A percentile compares a stretch with the other conserved stretches of the same genome.
Conservation (phyloP, 2,113 vertebrate species). For the Poecilia latipinna region DNA sequence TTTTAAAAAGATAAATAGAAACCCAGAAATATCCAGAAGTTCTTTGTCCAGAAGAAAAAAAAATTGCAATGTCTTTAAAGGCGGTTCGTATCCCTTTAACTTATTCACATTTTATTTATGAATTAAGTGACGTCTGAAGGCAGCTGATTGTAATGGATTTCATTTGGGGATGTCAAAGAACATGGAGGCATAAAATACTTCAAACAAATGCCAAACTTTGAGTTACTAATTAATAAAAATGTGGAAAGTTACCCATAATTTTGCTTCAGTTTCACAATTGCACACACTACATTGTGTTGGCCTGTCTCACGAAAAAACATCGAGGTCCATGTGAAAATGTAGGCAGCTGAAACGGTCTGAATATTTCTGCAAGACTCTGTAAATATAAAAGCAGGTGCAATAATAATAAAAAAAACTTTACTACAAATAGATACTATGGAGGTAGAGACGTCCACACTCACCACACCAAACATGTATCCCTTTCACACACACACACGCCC, state of each 20-base stretch:
- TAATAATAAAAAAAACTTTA: background rate
- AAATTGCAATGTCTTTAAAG: background rate
- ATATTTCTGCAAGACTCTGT: too few relatives aligned
- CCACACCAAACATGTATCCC: background rate
- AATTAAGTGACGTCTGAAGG: background rate
- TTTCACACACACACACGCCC: background rate
- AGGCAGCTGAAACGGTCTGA: too few relatives aligned
- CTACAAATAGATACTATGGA: background rate
- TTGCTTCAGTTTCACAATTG: background rate
- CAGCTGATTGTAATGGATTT: background rate
- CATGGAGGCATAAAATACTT: background rate
- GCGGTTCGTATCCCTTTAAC: background rate
- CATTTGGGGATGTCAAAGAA: background rate
- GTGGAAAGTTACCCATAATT: background rate
- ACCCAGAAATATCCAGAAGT: background rate
- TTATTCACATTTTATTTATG: background rate
- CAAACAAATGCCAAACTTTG: background rate
- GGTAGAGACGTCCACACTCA: background rate
- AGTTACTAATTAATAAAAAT: background rate
- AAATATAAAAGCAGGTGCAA: background rate
- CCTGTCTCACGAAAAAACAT: too few relatives aligned
- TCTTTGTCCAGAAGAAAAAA: background rate
- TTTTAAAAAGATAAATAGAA: background rate
- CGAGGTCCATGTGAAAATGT: background rate
- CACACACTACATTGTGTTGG: too few relatives aligned